Evolutionary conservation across 2,888 invertebrate genomes (phyloP).

Genomic region (Loripinus fragilis): DNA sequence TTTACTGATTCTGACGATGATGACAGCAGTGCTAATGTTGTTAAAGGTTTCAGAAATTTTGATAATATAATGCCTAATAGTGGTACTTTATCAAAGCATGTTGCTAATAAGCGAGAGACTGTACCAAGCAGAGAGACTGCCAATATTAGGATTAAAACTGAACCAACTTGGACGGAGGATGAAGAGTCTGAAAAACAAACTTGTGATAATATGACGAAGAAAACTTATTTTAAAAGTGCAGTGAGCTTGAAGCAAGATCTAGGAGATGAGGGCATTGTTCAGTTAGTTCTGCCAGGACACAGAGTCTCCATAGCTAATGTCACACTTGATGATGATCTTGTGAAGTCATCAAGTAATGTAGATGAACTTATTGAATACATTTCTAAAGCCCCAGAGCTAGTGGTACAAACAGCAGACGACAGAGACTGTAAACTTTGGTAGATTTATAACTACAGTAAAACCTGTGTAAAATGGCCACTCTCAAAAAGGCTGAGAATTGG

Average conservation of each 20-base stretch:
- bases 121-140: not conserved
- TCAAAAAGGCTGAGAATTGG: too few relatives aligned
- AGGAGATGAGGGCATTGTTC: slow-evolving; percentile 68
- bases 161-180: not conserved
- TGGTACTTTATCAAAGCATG: not conserved
- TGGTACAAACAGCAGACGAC: slow-evolving; percentile 1
- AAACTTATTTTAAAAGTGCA: slow-evolving; percentile 44
- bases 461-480: too few relatives aligned
- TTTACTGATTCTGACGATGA: not conserved
- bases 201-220: not conserved
- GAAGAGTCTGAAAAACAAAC: not conserved
- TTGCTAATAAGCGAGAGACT: not conserved
- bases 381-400: slow-evolving; percentile 32
- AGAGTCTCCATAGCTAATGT: slow-evolving; percentile 69
- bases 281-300: slow-evolving; percentile 69
- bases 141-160: not conserved
- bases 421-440: too few relatives aligned
- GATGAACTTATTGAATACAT: slow-evolving; percentile 64
- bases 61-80: not conserved
- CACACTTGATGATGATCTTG: slow-evolving; percentile 58
- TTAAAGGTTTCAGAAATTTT: not conserved
- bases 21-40: not conserved
- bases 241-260: slow-evolving; percentile 69
- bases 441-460: too few relatives aligned
- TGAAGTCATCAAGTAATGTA: slow-evolving; percentile 65